Evolutionary conservation across 92 coral and sea anemone genomes (phyloP).

Genomic region (Parazoanthus darwini): DNA sequence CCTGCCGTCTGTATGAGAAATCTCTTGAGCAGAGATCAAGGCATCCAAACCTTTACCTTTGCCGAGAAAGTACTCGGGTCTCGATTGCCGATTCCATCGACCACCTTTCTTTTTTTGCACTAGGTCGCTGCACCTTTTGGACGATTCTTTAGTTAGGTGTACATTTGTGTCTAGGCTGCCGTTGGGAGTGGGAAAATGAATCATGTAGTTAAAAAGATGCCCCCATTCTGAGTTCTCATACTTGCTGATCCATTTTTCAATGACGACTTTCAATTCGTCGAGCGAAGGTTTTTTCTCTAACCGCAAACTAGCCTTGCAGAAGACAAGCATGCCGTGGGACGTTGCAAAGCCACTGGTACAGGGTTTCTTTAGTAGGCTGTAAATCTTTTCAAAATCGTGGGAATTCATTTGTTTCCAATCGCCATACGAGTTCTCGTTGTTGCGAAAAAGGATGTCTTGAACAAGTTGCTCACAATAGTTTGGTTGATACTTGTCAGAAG

Average conservation of each 20-base stretch:
- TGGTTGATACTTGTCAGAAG: constrained; percentile 8
- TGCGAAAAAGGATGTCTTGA: constrained; percentile 56
- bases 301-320: constrained; percentile 57
- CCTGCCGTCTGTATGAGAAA: constrained; percentile 17
- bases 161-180: constrained; percentile 51
- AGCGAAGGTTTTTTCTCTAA: constrained; percentile 52
- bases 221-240: constrained; percentile 60
- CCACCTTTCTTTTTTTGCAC: constrained; percentile 44
- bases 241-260: constrained; percentile 46
- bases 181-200: constrained; percentile 64
- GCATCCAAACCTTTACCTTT: constrained; percentile 58
- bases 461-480: constrained; percentile 54
- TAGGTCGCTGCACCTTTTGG: constrained; percentile 39
- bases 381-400: constrained; percentile 16
- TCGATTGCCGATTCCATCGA: constrained; percentile 52
- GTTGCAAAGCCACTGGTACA: constrained; percentile 41
- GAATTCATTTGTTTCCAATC: constrained; percentile 45
- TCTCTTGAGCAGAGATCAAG: constrained; percentile 40
- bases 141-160: constrained; percentile 42
- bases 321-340: constrained; percentile 57
- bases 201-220: constrained; percentile 65
- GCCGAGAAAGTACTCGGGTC: constrained; percentile 68
- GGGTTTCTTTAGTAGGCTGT: constrained; percentile 42
- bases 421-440: constrained; percentile 62
- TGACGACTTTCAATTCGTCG: constrained; percentile 42